A percentile compares a stretch with the other conserved stretches of the same genome.
phyloP scores from a whole-genome alignment of 2,888 invertebrate species.

The Bombylius discolor region DNA sequence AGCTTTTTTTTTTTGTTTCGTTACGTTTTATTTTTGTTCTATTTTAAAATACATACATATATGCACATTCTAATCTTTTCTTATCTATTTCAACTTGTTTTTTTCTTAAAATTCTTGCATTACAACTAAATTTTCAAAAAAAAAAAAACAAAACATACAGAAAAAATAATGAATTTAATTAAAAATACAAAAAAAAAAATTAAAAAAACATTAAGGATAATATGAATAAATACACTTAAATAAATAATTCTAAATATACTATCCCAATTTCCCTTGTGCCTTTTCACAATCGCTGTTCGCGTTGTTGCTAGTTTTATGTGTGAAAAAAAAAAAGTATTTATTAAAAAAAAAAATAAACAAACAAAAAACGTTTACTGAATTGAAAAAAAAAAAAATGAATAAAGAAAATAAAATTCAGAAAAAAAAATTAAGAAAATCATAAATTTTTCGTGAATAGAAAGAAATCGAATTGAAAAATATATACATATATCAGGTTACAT shows the following conservation, averaged over 20 bases:
- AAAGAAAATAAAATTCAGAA: too few species aligned
- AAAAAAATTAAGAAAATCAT: not conserved
- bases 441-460: too few species aligned
- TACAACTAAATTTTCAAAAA: too few species aligned
- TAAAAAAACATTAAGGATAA: not conserved
- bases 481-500: too few species aligned
- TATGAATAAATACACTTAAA: not conserved
- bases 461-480: too few species aligned
- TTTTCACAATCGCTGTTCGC: slow-evolving; percentile 20
- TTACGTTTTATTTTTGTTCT: too few species aligned
- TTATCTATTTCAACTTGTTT: too few species aligned
- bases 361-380: slow-evolving; percentile 11
- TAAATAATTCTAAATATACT: slow-evolving; percentile 16
- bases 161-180: not conserved
- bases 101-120: too few species aligned
- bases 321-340: not conserved
- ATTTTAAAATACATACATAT: too few species aligned
- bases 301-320: slow-evolving; percentile 17
- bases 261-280: slow-evolving; percentile 23
- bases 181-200: not conserved
- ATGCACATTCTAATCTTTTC: too few species aligned
- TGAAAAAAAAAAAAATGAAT: slow-evolving; percentile 2
- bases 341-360: slow-evolving; percentile 10
- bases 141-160: too few species aligned
- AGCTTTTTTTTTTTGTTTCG: too few species aligned